A percentile compares a stretch with the other conserved stretches of the same genome.
phyloP scores from a whole-genome alignment of 1,140 invertebrate genomes.

The Drosophila pruinosa region DNA sequence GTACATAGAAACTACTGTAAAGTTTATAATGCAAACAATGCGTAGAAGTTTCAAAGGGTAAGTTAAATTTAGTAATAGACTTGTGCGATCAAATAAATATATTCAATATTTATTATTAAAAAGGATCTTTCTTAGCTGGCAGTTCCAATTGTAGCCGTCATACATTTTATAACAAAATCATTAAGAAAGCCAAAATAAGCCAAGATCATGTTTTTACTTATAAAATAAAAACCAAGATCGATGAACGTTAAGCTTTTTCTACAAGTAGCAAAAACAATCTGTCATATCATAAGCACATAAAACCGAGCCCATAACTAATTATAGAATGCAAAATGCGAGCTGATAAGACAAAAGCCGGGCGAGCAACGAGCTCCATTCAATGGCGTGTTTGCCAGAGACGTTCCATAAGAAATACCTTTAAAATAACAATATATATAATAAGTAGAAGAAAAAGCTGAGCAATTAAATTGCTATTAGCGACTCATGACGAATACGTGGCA shows the following conservation, averaged over 20 bases:
- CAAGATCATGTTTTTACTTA: background rate
- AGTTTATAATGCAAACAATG: too few species aligned
- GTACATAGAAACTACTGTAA: background rate
- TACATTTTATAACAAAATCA: background rate
- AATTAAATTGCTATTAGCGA: slow-evolving; percentile 62
- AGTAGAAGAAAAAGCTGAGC: slow-evolving; percentile 32
- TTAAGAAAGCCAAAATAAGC: background rate
- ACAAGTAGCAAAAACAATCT: background rate
- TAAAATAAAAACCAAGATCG: slow-evolving; percentile 12
- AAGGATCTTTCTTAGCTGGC: too few species aligned
- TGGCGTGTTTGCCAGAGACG: background rate
- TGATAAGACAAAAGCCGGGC: slow-evolving; percentile 21
- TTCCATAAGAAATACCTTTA: background rate
- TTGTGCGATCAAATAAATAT: too few species aligned
- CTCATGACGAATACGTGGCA: slow-evolving; percentile 56
- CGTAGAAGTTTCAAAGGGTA: too few species aligned
- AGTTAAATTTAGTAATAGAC: too few species aligned
- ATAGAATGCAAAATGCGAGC: slow-evolving; percentile 21
- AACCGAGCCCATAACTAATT: slow-evolving; percentile 12
- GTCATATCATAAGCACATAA: slow-evolving; percentile 40
- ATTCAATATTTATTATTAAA: too few species aligned
- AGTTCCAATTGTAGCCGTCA: too few species aligned
- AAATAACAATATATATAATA: background rate
- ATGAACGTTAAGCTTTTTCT: slow-evolving; percentile 9
- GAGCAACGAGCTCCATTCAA: background rate